These are phyloP conservation scores for Neodon shergylaensis DNA, from an alignment of 2,113 vertebrate genomes.

Conservation along the genomic window DNA sequence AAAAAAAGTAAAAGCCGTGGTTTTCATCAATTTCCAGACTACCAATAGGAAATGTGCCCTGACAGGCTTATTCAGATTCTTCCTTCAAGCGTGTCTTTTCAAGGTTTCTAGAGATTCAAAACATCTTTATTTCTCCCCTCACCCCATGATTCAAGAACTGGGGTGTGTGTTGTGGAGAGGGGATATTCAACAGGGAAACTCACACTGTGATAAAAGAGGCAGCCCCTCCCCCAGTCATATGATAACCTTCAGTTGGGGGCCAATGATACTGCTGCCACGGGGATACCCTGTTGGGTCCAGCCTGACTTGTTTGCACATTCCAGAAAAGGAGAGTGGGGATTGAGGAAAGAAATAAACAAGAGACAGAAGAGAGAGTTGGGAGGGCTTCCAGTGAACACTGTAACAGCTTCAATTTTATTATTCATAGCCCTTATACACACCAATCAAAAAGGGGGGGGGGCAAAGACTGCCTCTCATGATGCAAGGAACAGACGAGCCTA, in stretches of 20 bases:
- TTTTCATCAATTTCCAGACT: neutral
- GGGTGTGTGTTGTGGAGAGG: neutral
- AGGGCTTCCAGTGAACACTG: too few species aligned
- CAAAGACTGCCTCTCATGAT: too few species aligned
- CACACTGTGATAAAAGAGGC: neutral
- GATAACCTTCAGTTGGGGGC: rapidly evolving
- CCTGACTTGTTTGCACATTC: too few species aligned
- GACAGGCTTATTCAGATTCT: neutral
- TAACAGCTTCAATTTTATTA: too few species aligned
- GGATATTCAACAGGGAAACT: neutral
- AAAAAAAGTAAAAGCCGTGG: neutral
- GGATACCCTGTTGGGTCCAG: too few species aligned
- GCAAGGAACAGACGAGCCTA: too few species aligned
- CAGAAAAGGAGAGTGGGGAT: too few species aligned
- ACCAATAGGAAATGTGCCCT: neutral
- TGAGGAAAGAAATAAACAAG: too few species aligned
- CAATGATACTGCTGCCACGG: rapidly evolving
- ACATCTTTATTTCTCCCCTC: neutral
- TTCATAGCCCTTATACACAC: too few species aligned
- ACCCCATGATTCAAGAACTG: neutral
- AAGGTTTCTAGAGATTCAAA: neutral
- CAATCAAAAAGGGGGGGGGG: too few species aligned
- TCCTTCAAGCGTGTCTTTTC: neutral
- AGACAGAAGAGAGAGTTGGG: too few species aligned
- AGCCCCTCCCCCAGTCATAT: too few species aligned